phyloP scores from a whole-genome alignment of 35 echinoderm and acorn worm genomes.

The Heliocidaris tuberculata region DNA sequence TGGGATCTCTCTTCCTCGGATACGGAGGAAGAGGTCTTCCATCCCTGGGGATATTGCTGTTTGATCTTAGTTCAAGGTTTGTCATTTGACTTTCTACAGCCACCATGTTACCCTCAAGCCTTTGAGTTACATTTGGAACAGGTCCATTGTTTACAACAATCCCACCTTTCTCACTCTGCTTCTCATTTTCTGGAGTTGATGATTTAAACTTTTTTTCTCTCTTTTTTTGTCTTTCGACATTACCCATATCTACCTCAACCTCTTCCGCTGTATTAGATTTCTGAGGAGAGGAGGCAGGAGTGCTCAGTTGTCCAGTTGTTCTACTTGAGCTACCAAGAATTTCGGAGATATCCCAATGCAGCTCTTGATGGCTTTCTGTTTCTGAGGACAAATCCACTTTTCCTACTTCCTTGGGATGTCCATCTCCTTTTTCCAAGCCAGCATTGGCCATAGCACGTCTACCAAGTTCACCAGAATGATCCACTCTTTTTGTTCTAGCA shows the following conservation, averaged over 20 bases:
- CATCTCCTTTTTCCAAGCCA: not conserved
- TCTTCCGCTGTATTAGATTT: not conserved
- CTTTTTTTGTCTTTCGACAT: no score
- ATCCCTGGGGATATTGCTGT: not conserved
- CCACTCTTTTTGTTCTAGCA: not conserved
- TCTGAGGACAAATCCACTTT: not conserved
- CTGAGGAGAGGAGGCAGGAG: not conserved
- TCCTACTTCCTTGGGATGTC: not conserved
- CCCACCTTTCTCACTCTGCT: not conserved
- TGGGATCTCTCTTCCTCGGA: conserved; percentile 29
- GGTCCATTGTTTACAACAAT: not conserved
- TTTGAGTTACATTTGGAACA: not conserved
- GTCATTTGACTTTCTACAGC: not conserved
- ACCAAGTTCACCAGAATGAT: not conserved
- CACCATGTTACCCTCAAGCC: not conserved
- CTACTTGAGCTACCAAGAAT: conserved; percentile 39
- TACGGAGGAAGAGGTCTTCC: conserved; percentile 15
- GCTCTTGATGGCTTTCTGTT: not conserved
- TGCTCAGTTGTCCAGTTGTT: not conserved
- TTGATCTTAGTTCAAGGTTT: conserved; percentile 28
- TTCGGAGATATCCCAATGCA: conserved; percentile 41
- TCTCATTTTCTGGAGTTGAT: conserved; percentile 30
- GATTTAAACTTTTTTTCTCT: not conserved
- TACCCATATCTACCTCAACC: not conserved
- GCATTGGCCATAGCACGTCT: conserved; percentile 11